Evolutionary conservation across 2,113 vertebrate genomes (phyloP).

Genomic region (Tonatia bakeri): DNA sequence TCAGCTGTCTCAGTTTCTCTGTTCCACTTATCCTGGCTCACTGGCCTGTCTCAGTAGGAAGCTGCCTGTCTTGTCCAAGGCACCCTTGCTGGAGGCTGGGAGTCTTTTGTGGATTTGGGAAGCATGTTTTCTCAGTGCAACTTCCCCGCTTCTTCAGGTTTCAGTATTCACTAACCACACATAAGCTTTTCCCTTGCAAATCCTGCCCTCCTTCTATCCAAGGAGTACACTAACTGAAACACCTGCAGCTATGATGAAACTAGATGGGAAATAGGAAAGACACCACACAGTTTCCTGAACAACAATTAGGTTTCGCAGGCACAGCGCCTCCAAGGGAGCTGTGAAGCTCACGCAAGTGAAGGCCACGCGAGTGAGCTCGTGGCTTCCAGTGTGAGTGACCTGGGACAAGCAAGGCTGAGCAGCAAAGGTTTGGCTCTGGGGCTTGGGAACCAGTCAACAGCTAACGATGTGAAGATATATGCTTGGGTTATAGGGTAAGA

Average conservation of each 20-base stretch:
- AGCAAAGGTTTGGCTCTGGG: constrained; percentile 62
- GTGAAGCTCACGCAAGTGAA: too few relatives aligned
- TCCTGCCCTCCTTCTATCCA: constrained; percentile 25
- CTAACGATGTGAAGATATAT: not conserved
- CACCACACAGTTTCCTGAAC: not conserved
- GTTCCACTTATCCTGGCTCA: too few relatives aligned
- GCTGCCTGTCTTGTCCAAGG: not conserved
- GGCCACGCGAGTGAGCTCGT: not conserved
- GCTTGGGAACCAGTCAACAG: not conserved
- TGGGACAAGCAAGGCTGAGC: constrained; percentile 10
- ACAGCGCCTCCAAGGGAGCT: not conserved
- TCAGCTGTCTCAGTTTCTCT: too few relatives aligned
- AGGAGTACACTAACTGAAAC: constrained; percentile 24
- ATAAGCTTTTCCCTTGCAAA: constrained; percentile 55
- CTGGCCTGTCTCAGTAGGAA: too few relatives aligned
- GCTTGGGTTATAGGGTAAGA: not conserved
- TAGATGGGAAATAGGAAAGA: constrained; percentile 31
- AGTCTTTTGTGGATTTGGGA: not conserved
- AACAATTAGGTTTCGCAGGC: not conserved
- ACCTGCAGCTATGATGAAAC: constrained; percentile 13
- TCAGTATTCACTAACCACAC: constrained; percentile 59
- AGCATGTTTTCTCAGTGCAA: not conserved
- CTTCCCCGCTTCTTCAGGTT: not conserved
- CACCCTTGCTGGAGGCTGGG: not conserved
- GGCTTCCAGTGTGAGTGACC: not conserved